Evolutionary conservation across 2,113 vertebrate genomes (phyloP).

Genomic region (Vombatus ursinus): DNA sequence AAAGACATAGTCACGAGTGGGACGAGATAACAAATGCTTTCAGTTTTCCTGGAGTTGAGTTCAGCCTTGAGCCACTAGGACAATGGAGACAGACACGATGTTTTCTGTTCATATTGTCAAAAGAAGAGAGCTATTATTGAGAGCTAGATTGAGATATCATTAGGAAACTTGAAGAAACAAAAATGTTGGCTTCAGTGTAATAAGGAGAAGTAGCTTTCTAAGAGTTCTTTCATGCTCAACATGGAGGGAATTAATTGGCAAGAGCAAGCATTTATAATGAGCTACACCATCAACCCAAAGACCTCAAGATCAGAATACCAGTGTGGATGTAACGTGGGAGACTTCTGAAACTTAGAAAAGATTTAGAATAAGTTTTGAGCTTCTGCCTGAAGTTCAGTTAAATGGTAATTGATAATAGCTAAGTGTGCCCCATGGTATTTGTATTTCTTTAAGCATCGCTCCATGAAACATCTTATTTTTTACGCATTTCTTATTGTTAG

Average conservation of each 20-base stretch:
- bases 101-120: not conserved
- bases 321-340: not conserved
- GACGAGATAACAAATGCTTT: not conserved
- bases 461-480: not conserved
- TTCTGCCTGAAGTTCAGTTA: not conserved
- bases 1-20: not conserved
- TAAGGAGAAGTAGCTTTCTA: not conserved
- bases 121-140: not conserved
- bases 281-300: not conserved
- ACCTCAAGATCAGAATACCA: not conserved
- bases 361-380: not conserved
- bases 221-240: not conserved
- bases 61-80: not conserved
- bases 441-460: not conserved
- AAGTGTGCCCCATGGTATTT: not conserved
- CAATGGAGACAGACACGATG: not conserved
- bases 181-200: not conserved
- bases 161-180: not conserved
- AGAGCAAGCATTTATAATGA: not conserved
- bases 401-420: not conserved
- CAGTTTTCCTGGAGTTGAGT: not conserved
- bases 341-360: not conserved
- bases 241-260: not conserved
- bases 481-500: not conserved
- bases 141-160: not conserved